These are phyloP conservation scores for Cactoblastis cactorum DNA, from an alignment of 2,888 invertebrate species.

Conservation along the genomic window DNA sequence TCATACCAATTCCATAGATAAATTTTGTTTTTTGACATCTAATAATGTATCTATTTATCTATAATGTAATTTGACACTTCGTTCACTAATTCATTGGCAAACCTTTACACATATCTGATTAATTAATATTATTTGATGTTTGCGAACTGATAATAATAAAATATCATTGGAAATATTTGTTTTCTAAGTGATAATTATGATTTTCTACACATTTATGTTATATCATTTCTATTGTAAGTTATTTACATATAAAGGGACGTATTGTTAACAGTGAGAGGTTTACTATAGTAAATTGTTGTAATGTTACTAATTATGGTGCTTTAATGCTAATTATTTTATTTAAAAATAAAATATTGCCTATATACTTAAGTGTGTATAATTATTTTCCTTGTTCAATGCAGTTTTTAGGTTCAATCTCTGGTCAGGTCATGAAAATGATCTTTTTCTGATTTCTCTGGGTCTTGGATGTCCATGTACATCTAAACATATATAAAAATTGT, in stretches of 20 bases:
- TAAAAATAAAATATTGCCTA: slow-evolving; percentile 9
- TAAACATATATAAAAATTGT: too few species aligned
- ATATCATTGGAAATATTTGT: not conserved
- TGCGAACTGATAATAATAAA: not conserved
- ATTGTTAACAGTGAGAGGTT: slow-evolving; percentile 51
- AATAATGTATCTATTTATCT: too few species aligned
- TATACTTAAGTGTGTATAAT: too few species aligned
- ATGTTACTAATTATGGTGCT: slow-evolving; percentile 60
- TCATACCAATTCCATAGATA: too few species aligned
- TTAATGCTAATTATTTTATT: slow-evolving; percentile 39
- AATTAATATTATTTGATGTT: not conserved
- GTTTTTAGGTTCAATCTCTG: too few species aligned
- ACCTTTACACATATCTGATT: not conserved
- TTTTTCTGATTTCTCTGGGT: too few species aligned
- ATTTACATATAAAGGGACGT: slow-evolving; percentile 10
- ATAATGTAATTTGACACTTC: too few species aligned
- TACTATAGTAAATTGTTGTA: slow-evolving; percentile 49
- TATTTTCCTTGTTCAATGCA: too few species aligned
- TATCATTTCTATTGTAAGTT: slow-evolving; percentile 7
- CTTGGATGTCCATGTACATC: too few species aligned
- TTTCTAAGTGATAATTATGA: slow-evolving; percentile 2
- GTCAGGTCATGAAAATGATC: too few species aligned
- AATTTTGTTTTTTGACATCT: too few species aligned
- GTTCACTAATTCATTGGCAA: not conserved
- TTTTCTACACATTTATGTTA: slow-evolving; percentile 15